Evolutionary conservation across 2,113 vertebrate species (phyloP).

Genomic region (Electrona antarctica): DNA sequence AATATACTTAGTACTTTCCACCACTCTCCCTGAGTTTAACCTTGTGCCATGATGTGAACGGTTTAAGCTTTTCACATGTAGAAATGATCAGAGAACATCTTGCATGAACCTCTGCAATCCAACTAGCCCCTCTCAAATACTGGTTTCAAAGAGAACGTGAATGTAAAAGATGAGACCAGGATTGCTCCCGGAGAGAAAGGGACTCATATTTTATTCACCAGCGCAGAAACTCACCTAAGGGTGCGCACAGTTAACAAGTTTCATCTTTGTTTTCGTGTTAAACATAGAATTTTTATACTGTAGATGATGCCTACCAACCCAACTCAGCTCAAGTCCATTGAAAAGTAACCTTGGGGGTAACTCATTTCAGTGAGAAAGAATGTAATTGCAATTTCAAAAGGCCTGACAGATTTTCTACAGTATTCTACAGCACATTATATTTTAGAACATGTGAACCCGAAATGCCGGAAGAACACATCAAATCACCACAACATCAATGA

Average conservation of each 20-base stretch:
- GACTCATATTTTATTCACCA: constrained; percentile 59
- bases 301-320: background rate
- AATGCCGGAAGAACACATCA: too few relatives aligned
- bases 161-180: constrained; percentile 23
- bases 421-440: too few relatives aligned
- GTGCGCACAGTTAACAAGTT: constrained; percentile 48
- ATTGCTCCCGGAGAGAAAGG: constrained; percentile 17
- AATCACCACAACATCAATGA: too few relatives aligned
- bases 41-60: constrained; percentile 39
- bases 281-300: constrained; percentile 37
- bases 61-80: constrained; percentile 6
- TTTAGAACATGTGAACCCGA: too few relatives aligned
- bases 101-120: constrained; percentile 19
- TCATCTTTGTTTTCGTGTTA: constrained; percentile 45
- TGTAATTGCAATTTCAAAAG: background rate
- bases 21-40: constrained; percentile 13
- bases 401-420: too few relatives aligned
- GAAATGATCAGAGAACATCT: constrained; percentile 42
- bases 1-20: too few relatives aligned
- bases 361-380: constrained; percentile 12
- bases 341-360: constrained; percentile 8
- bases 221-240: constrained; percentile 39
- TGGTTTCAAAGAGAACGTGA: constrained; percentile 51
- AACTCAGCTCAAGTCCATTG: background rate
- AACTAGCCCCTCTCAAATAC: constrained; percentile 44